Conservation (phyloP, 2,797 vertebrate species). For the Poeciliopsis presidionis region DNA sequence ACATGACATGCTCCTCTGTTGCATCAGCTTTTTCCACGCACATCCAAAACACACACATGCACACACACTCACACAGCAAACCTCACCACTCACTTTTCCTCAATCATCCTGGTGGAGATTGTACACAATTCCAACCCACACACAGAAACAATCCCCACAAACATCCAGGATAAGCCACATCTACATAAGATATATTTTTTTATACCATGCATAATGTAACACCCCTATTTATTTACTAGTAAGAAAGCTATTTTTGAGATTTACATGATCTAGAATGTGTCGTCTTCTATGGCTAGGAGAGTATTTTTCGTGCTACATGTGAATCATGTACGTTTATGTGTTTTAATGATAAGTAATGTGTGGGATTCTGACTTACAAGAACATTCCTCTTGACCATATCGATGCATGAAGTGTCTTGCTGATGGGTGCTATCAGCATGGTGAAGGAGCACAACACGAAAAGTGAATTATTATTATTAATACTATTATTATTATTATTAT, state of each 20-base stretch:
- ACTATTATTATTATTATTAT: no score
- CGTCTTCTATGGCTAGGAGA: constrained; percentile 75
- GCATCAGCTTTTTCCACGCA: constrained; percentile 37
- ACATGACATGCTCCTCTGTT: constrained; percentile 48
- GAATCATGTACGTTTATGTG: constrained; percentile 74
- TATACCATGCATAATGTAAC: constrained; percentile 75
- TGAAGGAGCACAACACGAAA: constrained; percentile 81
- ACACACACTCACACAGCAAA: constrained; percentile 25
- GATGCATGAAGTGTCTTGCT: constrained; percentile 79
- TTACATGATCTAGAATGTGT: constrained; percentile 74
- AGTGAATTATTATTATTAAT: constrained; percentile 27
- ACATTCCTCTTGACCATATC: constrained; percentile 72
- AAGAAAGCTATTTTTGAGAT: constrained; percentile 77
- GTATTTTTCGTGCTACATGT: constrained; percentile 80
- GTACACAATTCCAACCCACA: constrained; percentile 58
- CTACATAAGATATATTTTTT: constrained; percentile 80
- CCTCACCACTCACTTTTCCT: constrained; percentile 60
- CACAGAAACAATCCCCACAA: constrained; percentile 74
- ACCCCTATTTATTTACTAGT: constrained; percentile 72
- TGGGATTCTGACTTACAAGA: constrained; percentile 62
- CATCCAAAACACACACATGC: constrained; percentile 6
- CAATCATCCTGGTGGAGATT: constrained; percentile 51
- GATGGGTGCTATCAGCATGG: constrained; percentile 85
- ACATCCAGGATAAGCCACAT: constrained; percentile 65
- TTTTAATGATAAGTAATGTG: constrained; percentile 70